phyloP scores from a whole-genome alignment of 2,888 invertebrate genomes.

The Nephrotoma guestfalica region DNA sequence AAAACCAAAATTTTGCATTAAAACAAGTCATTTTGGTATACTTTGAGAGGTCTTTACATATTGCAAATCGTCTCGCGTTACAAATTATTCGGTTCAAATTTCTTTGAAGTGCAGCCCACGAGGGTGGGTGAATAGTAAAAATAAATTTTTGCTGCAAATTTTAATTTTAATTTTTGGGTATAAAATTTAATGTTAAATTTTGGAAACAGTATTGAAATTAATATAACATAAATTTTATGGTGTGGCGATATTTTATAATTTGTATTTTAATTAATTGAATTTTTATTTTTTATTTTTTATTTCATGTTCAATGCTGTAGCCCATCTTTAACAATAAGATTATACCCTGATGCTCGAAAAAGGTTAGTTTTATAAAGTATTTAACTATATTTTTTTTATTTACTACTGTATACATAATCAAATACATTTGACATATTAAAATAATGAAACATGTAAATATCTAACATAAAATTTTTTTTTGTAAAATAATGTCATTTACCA shows the following conservation, averaged over 20 bases:
- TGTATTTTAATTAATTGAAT: background rate
- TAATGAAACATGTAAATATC: background rate
- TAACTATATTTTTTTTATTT: too few relatives aligned
- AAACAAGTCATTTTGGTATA: too few relatives aligned
- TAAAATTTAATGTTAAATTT: background rate
- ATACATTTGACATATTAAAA: background rate
- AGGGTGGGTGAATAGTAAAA: too few relatives aligned
- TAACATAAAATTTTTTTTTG: background rate
- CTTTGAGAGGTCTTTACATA: too few relatives aligned
- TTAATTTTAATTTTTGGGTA: background rate
- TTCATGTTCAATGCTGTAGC: background rate
- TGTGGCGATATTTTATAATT: background rate
- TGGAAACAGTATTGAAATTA: background rate
- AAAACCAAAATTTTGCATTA: too few relatives aligned
- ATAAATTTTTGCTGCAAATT: too few relatives aligned
- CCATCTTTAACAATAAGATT: background rate
- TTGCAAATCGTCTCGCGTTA: too few relatives aligned
- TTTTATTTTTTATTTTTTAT: background rate
- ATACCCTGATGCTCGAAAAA: background rate
- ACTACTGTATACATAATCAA: too few relatives aligned
- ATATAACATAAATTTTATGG: background rate
- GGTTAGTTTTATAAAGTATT: background rate
- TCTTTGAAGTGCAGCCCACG: too few relatives aligned
- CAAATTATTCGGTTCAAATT: too few relatives aligned
- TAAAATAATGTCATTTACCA: background rate